Evolutionary conservation across 2,888 invertebrate species (phyloP).

Genomic region (Myopa testacea): DNA sequence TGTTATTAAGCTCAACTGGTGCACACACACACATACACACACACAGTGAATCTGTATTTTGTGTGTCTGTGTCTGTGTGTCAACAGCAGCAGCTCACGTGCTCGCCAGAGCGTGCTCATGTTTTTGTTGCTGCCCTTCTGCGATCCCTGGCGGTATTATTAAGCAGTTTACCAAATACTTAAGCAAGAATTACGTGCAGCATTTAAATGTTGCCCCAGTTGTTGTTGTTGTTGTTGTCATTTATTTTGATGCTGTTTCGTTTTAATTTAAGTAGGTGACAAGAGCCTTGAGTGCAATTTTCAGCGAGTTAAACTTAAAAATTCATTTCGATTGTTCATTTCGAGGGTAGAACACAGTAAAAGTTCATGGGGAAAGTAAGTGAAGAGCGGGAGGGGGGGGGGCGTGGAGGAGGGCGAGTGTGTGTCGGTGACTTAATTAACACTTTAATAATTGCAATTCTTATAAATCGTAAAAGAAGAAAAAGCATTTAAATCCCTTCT

Average conservation of each 20-base stretch:
- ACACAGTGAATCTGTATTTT: neutral
- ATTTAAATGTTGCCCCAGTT: slow-evolving; percentile 49
- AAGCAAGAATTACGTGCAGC: slow-evolving; percentile 65
- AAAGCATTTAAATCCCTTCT: too few relatives aligned
- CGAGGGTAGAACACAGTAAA: neutral
- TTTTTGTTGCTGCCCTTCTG: slow-evolving; percentile 9
- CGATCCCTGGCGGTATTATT: slow-evolving; percentile 61
- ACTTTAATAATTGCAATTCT: too few relatives aligned
- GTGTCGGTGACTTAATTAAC: too few relatives aligned
- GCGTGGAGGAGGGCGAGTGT: neutral
- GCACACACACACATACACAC: neutral
- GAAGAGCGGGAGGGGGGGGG: too few relatives aligned
- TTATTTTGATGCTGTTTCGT: slow-evolving; percentile 13
- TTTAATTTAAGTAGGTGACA: slow-evolving; percentile 29
- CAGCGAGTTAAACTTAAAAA: neutral
- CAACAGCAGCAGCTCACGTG: neutral
- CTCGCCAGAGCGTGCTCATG: slow-evolving; percentile 25
- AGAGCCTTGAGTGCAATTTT: slow-evolving; percentile 26
- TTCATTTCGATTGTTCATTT: neutral
- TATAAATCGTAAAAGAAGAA: too few relatives aligned
- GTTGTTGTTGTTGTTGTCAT: slow-evolving; percentile 23
- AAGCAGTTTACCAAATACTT: slow-evolving; percentile 67
- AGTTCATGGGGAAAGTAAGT: neutral
- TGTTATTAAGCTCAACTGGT: slow-evolving; percentile 61
- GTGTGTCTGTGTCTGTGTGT: slow-evolving; percentile 23